phyloP scores from a whole-genome alignment of 2,888 invertebrate species.

The Mactromeris polynyma region DNA sequence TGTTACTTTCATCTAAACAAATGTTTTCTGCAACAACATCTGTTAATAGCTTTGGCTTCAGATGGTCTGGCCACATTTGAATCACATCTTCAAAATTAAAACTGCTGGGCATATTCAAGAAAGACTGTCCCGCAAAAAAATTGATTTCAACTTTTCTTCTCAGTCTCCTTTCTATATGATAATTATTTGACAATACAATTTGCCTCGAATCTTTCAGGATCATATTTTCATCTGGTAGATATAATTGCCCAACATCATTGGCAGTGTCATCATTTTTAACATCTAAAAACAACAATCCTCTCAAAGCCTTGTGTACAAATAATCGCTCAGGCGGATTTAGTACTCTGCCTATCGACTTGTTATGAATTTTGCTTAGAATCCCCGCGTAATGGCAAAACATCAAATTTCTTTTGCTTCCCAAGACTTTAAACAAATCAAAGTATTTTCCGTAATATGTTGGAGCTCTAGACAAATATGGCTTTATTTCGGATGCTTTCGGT shows the following conservation, averaged over 20 bases:
- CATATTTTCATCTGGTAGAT: slow-evolving; percentile 17
- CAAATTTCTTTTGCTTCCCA: slow-evolving; percentile 41
- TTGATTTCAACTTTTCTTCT: background rate
- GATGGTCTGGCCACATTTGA: background rate
- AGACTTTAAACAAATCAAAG: slow-evolving; percentile 46
- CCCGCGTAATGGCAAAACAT: slow-evolving; percentile 25
- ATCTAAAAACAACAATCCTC: background rate
- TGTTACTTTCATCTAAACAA: background rate
- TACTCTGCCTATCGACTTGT: background rate
- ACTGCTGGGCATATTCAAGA: background rate
- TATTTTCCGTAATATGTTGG: slow-evolving; percentile 49
- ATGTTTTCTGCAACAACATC: slow-evolving; percentile 17
- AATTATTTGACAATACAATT: slow-evolving; percentile 20
- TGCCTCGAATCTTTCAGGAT: background rate
- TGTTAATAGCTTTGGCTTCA: slow-evolving; percentile 6
- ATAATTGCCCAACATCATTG: background rate
- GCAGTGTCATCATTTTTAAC: background rate
- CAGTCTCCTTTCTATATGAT: background rate
- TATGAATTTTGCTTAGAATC: slow-evolving; percentile 27
- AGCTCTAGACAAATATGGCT: slow-evolving; percentile 55
- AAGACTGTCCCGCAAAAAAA: background rate
- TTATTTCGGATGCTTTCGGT: slow-evolving; percentile 36
- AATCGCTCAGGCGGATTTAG: background rate
- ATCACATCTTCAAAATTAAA: background rate
- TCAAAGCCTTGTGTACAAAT: slow-evolving; percentile 14